Evolutionary conservation across 2,113 vertebrate species (phyloP).

Genomic region (Meleagris gallopavo): DNA sequence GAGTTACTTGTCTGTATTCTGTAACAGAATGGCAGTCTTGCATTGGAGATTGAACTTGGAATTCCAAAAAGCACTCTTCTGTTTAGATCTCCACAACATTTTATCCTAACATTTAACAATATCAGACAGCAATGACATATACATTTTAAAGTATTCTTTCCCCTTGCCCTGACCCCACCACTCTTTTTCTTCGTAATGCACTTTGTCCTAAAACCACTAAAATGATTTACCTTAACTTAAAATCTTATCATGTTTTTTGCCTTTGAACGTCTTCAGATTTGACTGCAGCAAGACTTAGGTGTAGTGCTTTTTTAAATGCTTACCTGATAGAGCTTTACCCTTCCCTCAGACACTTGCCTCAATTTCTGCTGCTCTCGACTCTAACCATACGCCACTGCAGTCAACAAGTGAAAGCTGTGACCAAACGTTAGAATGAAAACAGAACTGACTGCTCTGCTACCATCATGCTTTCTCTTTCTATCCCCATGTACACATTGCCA

Average conservation of each 20-base stretch:
- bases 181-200: not conserved
- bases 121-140: not conserved
- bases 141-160: not conserved
- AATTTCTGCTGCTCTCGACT: not conserved
- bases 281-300: not conserved
- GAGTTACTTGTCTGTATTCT: not conserved
- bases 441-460: not conserved
- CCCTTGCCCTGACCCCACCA: not conserved
- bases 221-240: not conserved
- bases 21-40: not conserved
- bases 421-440: not conserved
- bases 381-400: not conserved
- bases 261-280: not conserved
- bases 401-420: not conserved
- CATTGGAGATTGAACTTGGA: not conserved
- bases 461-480: not conserved
- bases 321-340: not conserved
- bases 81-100: not conserved
- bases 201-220: not conserved
- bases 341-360: too few species aligned
- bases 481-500: not conserved
- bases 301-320: not conserved
- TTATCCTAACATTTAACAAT: not conserved
- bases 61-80: not conserved
- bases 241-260: not conserved